Conservation (phyloP, 2,888 invertebrate genomes). For the Microplitis deprimator region DNA sequence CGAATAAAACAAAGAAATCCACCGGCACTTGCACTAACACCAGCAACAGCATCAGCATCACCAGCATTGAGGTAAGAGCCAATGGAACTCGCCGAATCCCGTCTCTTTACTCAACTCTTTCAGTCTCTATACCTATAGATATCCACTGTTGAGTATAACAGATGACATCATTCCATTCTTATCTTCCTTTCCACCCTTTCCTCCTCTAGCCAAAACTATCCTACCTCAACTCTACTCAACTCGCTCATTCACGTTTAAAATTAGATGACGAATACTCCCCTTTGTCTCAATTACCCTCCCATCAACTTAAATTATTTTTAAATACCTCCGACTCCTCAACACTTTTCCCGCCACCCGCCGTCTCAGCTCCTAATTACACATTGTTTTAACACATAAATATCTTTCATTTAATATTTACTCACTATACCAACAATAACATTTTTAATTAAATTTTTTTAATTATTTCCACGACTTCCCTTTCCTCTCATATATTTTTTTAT, state of each 20-base stretch:
- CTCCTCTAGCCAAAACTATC: not conserved
- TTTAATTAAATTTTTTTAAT: too few relatives aligned
- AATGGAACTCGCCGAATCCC: conserved; percentile 22
- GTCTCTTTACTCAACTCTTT: conserved; percentile 16
- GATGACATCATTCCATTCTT: conserved; percentile 18
- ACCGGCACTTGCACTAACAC: too few relatives aligned
- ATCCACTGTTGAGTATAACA: conserved; percentile 15
- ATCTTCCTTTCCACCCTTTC: conserved; percentile 7
- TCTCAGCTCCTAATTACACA: too few relatives aligned
- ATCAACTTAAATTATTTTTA: not conserved
- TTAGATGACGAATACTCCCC: conserved; percentile 11
- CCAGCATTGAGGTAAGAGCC: conserved; percentile 15
- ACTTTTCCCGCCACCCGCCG: too few relatives aligned
- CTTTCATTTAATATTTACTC: too few relatives aligned
- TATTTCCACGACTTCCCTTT: too few relatives aligned
- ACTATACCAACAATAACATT: too few relatives aligned
- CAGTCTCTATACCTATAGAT: not conserved
- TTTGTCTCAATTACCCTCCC: conserved; percentile 29
- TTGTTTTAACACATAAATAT: too few relatives aligned
- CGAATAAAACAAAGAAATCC: conserved; percentile 9
- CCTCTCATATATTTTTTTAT: too few relatives aligned
- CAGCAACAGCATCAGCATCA: too few relatives aligned
- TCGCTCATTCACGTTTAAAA: conserved; percentile 28
- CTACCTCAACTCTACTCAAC: not conserved
- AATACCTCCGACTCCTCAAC: not conserved